These are phyloP conservation scores for Lepidonotus clava DNA, from an alignment of 2,888 invertebrate genomes.

Conservation along the genomic window DNA sequence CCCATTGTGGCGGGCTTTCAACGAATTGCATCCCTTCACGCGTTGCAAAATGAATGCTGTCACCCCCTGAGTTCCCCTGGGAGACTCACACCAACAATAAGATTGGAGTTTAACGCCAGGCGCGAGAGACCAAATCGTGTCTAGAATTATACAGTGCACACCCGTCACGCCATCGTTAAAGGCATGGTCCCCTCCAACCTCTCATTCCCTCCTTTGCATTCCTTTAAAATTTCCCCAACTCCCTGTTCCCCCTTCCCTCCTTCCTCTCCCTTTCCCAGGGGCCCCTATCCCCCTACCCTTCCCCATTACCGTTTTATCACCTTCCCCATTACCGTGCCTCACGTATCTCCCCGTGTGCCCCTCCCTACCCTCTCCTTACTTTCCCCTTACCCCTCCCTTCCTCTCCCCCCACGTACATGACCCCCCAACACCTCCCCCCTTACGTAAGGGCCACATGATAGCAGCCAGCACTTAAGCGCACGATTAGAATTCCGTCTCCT, in stretches of 20 bases:
- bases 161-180: not conserved
- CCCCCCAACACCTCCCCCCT: no score
- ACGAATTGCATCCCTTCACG: not conserved
- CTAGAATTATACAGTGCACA: not conserved
- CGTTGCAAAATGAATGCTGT: not conserved
- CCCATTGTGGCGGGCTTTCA: slow-evolving; percentile 1
- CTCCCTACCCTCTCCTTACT: not conserved
- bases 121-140: not conserved
- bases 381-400: not conserved
- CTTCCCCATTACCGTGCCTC: not conserved
- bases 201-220: no score
- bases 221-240: no score
- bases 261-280: not conserved
- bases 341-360: not conserved
- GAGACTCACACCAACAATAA: not conserved
- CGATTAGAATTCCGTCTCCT: no score
- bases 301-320: no score
- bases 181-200: no score
- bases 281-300: not conserved
- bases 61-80: not conserved
- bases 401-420: no score
- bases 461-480: not conserved
- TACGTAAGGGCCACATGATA: no score
- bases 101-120: not conserved
- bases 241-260: not conserved